Base-by-base conservation (phyloP, 2,113 vertebrate species). In the Numida meleagris region DNA sequence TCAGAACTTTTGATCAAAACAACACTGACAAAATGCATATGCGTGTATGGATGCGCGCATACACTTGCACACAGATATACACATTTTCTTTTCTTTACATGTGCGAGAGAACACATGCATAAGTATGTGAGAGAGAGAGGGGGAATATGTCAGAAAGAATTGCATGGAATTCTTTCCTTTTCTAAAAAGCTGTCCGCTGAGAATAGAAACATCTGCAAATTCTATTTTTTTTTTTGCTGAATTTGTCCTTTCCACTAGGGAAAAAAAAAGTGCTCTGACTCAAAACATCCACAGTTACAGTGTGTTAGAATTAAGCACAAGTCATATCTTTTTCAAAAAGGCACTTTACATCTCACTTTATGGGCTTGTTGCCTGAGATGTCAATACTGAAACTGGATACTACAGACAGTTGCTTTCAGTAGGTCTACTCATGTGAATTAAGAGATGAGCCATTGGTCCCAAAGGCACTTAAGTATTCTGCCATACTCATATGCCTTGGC, bases 391-490 rank as follows among this genome's bases (percentile, higher is more conserved):
- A 97, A 97, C 80, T 82, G 89, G 86, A 94, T 88, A 93, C 62
- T n/a, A 77, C 5, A 91, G 83, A 73, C 45, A 85, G 94, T 68
- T 77, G 86, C 96, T 95, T 95, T 93, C 88, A 77, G 83, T 55
- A 73, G 65, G 82, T 88, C 95, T 93, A 84, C 94, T 95, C 78
- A 92, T 81, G 84, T 89, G 94, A 95, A 88, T 94, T 96, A 78
- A 82, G 90, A 92, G 79, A 94, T 62, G 83, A 94, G 85, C 50
- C 87, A 82, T 19, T 74, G 78, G 88, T 95, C 96, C 78, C 95
- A 96, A 82, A 94, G 81, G 93, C 81, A 92, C 89, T 97, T 79
- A 90, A 72, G 42, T 78, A 66, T 66, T 91, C 85, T 78, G 81
- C 94, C 80, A 78, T 77, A 93, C 36, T 82, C 82, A 82, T 31